phyloP scores from a whole-genome alignment of 2,797 vertebrate genomes.

The Hemibagrus guttatus region DNA sequence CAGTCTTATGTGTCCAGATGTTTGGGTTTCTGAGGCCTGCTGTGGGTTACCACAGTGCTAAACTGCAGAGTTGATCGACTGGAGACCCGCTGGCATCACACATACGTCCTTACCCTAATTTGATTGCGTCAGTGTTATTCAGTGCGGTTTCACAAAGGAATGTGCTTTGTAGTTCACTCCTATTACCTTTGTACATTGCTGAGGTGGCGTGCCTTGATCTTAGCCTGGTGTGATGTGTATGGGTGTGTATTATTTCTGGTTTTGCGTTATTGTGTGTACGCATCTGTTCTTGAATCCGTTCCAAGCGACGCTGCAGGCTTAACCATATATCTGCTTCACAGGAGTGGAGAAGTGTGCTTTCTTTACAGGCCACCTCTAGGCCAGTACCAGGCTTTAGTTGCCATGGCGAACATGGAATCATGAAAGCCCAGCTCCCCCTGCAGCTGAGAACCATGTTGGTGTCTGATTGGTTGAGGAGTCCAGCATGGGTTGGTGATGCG shows the following conservation, averaged over 20 bases:
- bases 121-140: constrained; percentile 12
- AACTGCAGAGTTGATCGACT: constrained; percentile 23
- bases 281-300: constrained; percentile 15
- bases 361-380: constrained; percentile 64
- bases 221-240: constrained; percentile 4
- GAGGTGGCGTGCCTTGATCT: constrained; percentile 8
- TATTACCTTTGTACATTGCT: background rate
- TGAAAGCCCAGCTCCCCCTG: constrained; percentile 68
- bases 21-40: constrained; percentile 12
- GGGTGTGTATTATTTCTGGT: background rate
- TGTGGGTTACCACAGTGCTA: constrained; percentile 20
- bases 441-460: constrained; percentile 43
- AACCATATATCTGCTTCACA: constrained; percentile 11
- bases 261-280: background rate
- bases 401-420: constrained; percentile 80
- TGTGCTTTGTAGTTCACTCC: constrained; percentile 25
- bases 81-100: constrained; percentile 2
- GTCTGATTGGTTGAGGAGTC: constrained; percentile 70
- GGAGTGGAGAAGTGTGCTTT: constrained; percentile 45
- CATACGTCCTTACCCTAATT: background rate
- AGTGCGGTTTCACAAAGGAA: constrained; percentile 19
- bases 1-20: constrained; percentile 18
- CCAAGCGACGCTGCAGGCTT: constrained; percentile 1
- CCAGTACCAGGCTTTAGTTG: constrained; percentile 74
- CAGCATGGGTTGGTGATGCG: constrained; percentile 75